Base-by-base conservation (phyloP, 2,888 invertebrate species). In the Sphaerophoria rueppellii region DNA sequence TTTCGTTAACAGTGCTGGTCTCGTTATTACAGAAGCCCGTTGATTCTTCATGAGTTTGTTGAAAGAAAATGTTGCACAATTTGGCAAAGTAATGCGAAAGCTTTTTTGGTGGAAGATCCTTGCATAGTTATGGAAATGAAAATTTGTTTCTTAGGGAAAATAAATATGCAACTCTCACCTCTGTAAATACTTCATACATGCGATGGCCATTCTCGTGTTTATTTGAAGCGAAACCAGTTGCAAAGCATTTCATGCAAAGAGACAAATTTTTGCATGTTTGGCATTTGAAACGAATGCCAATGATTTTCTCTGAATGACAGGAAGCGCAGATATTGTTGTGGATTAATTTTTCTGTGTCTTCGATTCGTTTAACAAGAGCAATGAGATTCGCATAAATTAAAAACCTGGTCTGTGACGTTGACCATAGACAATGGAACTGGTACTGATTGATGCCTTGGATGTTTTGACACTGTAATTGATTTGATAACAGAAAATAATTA, bases 211-310 rank as follows among this genome's bases (percentile, higher is more conserved):
- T 78, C 71, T 88, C 88, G 74, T 92, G 92, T 61, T 90, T 91
- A 54, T 89, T 88, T 24, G 87, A 88, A 0, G 87, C 87, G 46
- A 81, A 89, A 0, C 91, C 91, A 16, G 88, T 88, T 1, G 91
- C 90, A 87, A 92, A 92, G 82, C 92, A 92, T 75, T 89, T 89
- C 63, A 91, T 80, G 60, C 92, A 92, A 14, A 92, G 78, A 0
- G 91, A 92, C 5, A 91, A 52, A 82, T 90, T 89, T 14, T 89
- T 88, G 37, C 92, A 92, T 16, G 88, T 87, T 80, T 90, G 90
- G 48, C 92, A 92, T 83, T 91, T 91, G 50, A 92, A 92, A 0
- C 91, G 90, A 34, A 92, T 90, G 14, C 92, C 92, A 63, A 89
- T 88, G 12, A 92, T 91, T 82, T 90, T 90, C 57, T 90, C 89